Conservation (phyloP, 1,140 invertebrate genomes). For the Achatina immaculata region DNA sequence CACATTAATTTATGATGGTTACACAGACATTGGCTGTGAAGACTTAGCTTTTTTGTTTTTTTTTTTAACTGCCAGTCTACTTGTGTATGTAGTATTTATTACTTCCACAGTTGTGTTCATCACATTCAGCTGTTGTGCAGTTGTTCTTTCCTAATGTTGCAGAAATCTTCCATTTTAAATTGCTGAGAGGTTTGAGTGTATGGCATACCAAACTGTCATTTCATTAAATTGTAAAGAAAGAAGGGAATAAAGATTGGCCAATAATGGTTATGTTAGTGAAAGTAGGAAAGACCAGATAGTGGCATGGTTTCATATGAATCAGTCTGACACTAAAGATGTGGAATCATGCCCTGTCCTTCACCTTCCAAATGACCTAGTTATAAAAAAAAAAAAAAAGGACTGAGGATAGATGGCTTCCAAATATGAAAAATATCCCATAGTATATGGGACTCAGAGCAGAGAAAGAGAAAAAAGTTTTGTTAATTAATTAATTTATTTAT, state of each 20-base stretch:
- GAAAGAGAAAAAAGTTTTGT: no score
- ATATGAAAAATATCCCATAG: no score
- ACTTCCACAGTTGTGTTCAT: slow-evolving; percentile 13
- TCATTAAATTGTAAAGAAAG: neutral
- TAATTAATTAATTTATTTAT: no score
- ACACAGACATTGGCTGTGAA: no score
- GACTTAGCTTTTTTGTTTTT: neutral
- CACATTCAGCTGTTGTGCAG: neutral
- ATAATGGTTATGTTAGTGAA: neutral
- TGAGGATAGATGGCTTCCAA: no score
- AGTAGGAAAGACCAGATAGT: neutral
- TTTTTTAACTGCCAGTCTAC: neutral
- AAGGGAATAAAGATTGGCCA: neutral
- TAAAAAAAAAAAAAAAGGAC: no score
- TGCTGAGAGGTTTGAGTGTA: neutral
- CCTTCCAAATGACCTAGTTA: no score
- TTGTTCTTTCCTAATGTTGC: neutral
- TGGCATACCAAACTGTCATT: neutral
- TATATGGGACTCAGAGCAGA: no score
- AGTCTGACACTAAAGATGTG: no score
- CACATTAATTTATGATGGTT: neutral
- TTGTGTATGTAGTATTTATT: slow-evolving; percentile 6
- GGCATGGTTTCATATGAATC: no score
- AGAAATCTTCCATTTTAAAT: neutral
- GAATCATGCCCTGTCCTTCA: no score